A percentile compares a stretch with the other conserved stretches of the same genome.
These are phyloP conservation scores for Prietella phreatophila DNA, from an alignment of 2,113 vertebrate genomes.

Conservation along the genomic window DNA sequence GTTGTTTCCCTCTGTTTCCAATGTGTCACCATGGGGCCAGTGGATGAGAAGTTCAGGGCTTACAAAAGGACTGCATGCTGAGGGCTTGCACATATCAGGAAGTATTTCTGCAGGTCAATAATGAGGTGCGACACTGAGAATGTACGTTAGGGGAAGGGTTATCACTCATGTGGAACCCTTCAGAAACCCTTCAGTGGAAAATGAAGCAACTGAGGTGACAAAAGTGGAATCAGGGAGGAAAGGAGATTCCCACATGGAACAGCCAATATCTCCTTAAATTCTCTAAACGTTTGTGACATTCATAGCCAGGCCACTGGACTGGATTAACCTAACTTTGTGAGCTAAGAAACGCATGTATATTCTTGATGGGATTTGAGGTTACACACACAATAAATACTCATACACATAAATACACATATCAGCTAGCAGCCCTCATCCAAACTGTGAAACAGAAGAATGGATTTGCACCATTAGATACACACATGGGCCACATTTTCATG, in stretches of 20 bases:
- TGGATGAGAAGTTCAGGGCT: slow-evolving; percentile 18
- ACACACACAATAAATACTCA: slow-evolving; percentile 18
- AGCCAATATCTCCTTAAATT: slow-evolving; percentile 15
- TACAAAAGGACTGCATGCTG: slow-evolving; percentile 9
- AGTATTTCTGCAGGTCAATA: slow-evolving; percentile 34
- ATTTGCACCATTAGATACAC: slow-evolving; percentile 7
- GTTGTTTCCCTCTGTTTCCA: slow-evolving; percentile 19
- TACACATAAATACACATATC: slow-evolving; percentile 21
- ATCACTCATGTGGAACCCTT: slow-evolving; percentile 13
- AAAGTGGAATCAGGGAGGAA: not conserved
- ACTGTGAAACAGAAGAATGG: slow-evolving; percentile 5
- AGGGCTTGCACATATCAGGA: slow-evolving; percentile 19
- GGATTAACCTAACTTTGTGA: slow-evolving; percentile 27
- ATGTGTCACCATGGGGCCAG: slow-evolving; percentile 1
- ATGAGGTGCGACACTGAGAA: slow-evolving; percentile 37
- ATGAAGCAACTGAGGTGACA: not conserved
- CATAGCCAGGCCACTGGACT: slow-evolving; percentile 37
- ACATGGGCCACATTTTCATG: slow-evolving; percentile 11
- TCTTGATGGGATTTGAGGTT: slow-evolving; percentile 8
- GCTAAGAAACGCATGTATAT: slow-evolving; percentile 9
- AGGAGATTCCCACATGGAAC: slow-evolving; percentile 31
- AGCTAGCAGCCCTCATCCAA: not conserved
- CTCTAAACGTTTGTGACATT: slow-evolving; percentile 33
- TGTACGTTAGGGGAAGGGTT: slow-evolving; percentile 14
- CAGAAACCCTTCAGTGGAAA: slow-evolving; percentile 11